phyloP scores from a whole-genome alignment of 1,140 invertebrate genomes.

The Dreissena rostriformis region DNA sequence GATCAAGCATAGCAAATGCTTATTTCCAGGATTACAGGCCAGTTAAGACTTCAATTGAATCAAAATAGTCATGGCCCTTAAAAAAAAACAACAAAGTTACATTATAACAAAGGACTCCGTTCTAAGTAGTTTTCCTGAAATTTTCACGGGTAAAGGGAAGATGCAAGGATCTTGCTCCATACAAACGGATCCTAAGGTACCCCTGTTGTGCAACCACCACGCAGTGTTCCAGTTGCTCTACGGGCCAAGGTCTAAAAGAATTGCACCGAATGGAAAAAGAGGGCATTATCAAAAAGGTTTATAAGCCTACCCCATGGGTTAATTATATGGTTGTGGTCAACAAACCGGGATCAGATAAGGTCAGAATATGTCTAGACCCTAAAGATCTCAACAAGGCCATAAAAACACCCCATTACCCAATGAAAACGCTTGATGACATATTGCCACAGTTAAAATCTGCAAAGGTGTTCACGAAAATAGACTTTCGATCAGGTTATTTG shows the following conservation, averaged over 20 bases:
- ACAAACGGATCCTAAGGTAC: constrained; percentile 57
- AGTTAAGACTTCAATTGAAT: background rate
- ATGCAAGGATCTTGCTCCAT: constrained; percentile 62
- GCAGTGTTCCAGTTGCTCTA: constrained; percentile 68
- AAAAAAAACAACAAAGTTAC: background rate
- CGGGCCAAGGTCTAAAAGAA: constrained; percentile 54
- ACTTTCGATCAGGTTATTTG: constrained; percentile 3
- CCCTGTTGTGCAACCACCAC: constrained; percentile 65
- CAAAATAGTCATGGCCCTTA: background rate
- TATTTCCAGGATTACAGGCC: background rate
- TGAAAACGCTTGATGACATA: constrained; percentile 6
- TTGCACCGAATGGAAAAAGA: constrained; percentile 55
- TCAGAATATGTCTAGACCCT: constrained; percentile 12
- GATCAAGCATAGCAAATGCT: background rate
- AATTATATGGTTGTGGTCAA: constrained; percentile 74
- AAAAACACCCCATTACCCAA: constrained; percentile 18
- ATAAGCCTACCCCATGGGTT: constrained; percentile 81
- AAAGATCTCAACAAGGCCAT: constrained; percentile 19
- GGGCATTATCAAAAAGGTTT: constrained; percentile 63
- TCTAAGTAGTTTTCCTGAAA: constrained; percentile 42
- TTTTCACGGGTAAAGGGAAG: constrained; percentile 58
- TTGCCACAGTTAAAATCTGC: background rate
- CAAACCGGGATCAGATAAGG: background rate
- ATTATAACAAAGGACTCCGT: background rate
- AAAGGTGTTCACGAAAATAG: background rate